Conservation (phyloP, 1,140 invertebrate genomes). For the Lordiphosa clarofinis region DNA sequence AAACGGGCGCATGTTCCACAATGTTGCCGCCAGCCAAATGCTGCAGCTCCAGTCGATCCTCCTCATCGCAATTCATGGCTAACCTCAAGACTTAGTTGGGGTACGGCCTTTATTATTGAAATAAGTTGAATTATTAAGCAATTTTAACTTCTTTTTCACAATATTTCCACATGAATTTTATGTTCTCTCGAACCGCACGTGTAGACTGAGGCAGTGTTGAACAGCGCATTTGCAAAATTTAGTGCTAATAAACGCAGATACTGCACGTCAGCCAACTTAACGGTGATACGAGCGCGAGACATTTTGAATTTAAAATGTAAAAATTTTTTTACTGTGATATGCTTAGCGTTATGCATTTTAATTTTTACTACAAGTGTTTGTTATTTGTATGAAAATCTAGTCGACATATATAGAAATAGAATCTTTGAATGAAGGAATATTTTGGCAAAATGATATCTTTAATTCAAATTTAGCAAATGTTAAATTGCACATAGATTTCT, state of each 20-base stretch:
- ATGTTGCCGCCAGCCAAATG: conserved; percentile 82
- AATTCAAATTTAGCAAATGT: too few species aligned
- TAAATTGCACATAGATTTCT: too few species aligned
- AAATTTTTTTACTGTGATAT: too few species aligned
- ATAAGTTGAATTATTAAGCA: neutral
- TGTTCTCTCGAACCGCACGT: neutral
- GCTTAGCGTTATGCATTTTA: too few species aligned
- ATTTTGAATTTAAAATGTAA: too few species aligned
- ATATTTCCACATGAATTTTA: conserved; percentile 2
- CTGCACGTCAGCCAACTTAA: neutral
- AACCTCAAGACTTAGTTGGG: neutral
- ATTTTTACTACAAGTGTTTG: too few species aligned
- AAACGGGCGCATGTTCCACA: conserved; percentile 82
- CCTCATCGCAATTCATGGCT: conserved; percentile 64
- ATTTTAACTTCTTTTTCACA: conserved; percentile 2
- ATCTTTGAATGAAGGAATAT: too few species aligned
- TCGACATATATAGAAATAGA: too few species aligned
- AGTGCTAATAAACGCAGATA: too few species aligned
- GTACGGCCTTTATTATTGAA: neutral
- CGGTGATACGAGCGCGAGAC: too few species aligned
- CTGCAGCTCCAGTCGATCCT: conserved; percentile 75
- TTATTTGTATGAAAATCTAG: too few species aligned
- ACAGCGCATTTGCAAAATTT: neutral
- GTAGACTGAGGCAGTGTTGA: conserved; percentile 1
- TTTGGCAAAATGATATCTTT: too few species aligned